Conservation (phyloP, 1,140 invertebrate species). For the Ptiloglossa arizonensis region DNA sequence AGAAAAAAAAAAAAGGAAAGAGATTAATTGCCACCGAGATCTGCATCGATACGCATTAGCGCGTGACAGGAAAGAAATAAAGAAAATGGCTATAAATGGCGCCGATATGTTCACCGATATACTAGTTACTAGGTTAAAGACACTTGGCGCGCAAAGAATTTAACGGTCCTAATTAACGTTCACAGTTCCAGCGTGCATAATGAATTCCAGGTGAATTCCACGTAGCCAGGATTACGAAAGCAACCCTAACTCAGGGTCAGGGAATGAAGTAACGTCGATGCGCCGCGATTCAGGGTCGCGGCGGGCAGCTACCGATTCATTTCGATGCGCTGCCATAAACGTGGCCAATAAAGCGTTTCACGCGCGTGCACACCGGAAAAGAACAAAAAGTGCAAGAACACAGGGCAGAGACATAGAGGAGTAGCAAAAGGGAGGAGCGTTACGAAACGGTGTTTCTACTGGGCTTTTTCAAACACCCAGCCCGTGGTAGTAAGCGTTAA, state of each 20-base stretch:
- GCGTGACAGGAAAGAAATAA: background rate
- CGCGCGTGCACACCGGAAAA: slow-evolving; percentile 23
- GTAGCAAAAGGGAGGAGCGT: slow-evolving; percentile 41
- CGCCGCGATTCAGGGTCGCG: slow-evolving; percentile 22
- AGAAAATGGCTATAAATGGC: slow-evolving; percentile 7
- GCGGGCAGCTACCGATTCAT: slow-evolving; percentile 38
- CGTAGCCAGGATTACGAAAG: slow-evolving; percentile 22
- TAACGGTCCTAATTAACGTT: slow-evolving; percentile 23
- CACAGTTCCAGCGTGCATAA: background rate
- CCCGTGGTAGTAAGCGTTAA: slow-evolving; percentile 49
- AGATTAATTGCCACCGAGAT: background rate
- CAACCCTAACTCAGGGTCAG: slow-evolving; percentile 11
- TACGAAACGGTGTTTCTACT: slow-evolving; percentile 58
- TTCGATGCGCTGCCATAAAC: slow-evolving; percentile 23
- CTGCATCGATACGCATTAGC: background rate
- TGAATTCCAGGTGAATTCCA: slow-evolving; percentile 28
- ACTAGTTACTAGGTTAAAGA: slow-evolving; percentile 15
- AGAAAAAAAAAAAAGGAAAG: background rate
- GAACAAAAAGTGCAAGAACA: background rate
- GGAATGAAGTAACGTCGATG: slow-evolving; percentile 30
- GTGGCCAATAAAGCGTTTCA: slow-evolving; percentile 12
- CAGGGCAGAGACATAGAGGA: background rate
- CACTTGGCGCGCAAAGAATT: slow-evolving; percentile 10
- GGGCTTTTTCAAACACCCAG: slow-evolving; percentile 53
- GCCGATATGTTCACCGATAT: background rate